These are phyloP conservation scores for Drosophila lini DNA, from an alignment of 1,140 invertebrate genomes.

Conservation along the genomic window DNA sequence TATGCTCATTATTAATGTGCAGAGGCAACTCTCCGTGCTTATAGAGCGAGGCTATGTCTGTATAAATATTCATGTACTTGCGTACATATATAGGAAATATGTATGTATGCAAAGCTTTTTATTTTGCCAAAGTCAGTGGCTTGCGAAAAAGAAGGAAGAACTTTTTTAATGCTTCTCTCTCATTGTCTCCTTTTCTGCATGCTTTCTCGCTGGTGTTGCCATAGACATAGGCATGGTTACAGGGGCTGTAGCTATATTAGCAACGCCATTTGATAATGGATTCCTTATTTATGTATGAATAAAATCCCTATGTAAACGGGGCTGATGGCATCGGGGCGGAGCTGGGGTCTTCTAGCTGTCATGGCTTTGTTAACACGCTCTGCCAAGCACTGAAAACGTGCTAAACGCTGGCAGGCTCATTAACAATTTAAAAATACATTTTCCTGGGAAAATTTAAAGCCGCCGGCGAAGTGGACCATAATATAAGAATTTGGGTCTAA, in stretches of 20 bases:
- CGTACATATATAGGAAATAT: not conserved
- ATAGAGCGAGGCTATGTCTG: conserved; percentile 28
- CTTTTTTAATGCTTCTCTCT: conserved; percentile 44
- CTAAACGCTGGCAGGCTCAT: conserved; percentile 69
- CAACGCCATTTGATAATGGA: conserved; percentile 76
- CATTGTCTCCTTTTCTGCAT: conserved; percentile 44
- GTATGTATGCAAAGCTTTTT: conserved; percentile 14
- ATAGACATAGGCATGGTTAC: conserved; percentile 52
- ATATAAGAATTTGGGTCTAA: not conserved
- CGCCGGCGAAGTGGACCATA: conserved; percentile 4
- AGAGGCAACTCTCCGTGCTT: conserved; percentile 23
- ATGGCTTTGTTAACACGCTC: conserved; percentile 62
- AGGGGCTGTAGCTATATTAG: conserved; percentile 45
- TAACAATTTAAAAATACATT: conserved; percentile 67
- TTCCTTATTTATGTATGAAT: conserved; percentile 72
- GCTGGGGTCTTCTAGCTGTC: conserved; percentile 16
- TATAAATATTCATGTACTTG: conserved; percentile 36
- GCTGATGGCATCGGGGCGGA: conserved; percentile 23
- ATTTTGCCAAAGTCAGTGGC: conserved; percentile 55
- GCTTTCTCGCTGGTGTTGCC: conserved; percentile 28
- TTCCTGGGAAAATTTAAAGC: conserved; percentile 45
- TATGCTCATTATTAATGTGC: conserved; percentile 79
- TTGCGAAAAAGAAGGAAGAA: conserved; percentile 52
- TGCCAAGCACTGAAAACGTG: conserved; percentile 68
- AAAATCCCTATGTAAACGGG: conserved; percentile 35